Conservation (phyloP, 2,113 vertebrate genomes). For the Origma solitaria region DNA sequence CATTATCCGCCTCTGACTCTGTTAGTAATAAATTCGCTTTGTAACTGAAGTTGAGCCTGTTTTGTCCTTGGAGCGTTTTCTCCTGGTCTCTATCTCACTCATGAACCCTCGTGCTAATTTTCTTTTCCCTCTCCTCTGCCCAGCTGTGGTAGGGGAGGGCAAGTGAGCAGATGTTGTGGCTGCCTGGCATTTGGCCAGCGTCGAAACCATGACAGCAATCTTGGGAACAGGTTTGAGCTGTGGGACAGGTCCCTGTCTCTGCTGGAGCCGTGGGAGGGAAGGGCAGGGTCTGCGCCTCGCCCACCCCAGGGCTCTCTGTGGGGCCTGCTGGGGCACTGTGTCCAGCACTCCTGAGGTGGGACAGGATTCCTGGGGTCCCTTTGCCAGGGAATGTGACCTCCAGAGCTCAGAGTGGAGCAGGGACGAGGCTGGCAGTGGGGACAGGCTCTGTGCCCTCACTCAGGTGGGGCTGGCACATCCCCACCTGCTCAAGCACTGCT, state of each 20-base stretch:
- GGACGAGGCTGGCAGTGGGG: not conserved
- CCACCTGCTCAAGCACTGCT: not conserved
- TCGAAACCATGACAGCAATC: too few species aligned
- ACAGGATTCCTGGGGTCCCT: not conserved
- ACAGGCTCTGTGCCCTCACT: not conserved
- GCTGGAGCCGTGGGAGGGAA: accelerated
- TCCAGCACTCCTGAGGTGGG: not conserved
- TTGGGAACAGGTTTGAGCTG: not conserved
- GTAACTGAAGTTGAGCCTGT: too few species aligned
- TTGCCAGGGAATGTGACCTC: not conserved
- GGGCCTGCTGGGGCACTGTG: not conserved
- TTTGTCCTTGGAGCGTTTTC: too few species aligned
- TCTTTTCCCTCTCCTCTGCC: too few species aligned
- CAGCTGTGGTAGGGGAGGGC: too few species aligned
- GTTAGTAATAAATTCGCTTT: too few species aligned
- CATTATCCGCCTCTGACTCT: too few species aligned
- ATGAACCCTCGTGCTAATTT: too few species aligned
- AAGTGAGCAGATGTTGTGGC: too few species aligned
- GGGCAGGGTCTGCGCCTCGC: not conserved
- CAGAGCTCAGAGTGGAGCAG: not conserved
- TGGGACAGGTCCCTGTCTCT: not conserved
- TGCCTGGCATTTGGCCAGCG: too few species aligned
- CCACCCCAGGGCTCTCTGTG: not conserved
- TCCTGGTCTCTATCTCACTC: too few species aligned
- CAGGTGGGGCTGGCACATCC: not conserved